Base-by-base conservation (phyloP, 2,797 vertebrate species). In the Danio tinwini region DNA sequence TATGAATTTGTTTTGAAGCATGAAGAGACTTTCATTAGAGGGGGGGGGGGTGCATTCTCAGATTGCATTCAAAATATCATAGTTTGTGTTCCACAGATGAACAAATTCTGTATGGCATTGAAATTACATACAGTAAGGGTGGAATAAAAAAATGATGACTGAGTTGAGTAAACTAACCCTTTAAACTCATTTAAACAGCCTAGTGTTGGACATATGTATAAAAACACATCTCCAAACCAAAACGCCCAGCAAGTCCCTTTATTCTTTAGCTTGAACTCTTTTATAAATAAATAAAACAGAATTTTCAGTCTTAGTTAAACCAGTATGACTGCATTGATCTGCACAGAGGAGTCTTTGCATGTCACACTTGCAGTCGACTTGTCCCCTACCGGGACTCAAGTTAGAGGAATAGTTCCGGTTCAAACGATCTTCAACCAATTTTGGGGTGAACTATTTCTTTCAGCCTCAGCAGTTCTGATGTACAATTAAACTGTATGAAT, bases 401-500 rank as follows among this genome's bases (percentile, higher is more conserved):
- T 42, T 19, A 52, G 63, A 70, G 29, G 6, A 70, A 70, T 17
- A 53, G 29, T 53, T 70, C 49, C 4, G 1, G 50, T 19, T 19
- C 11, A 14, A 19, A 42, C 1, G 14, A 42, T 19, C 50, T 71
- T 71, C n/a, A 14, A 19, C n/a, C 50, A 71, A n/a, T 39, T 55
- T 70, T 70, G 50, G 47, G 9, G 47, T 42, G 37, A 70, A 19
- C n/a, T 68, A 37, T 50, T 29, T 9, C 45, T 71, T 55, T 17
- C 40, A 10, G 49, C 53, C 75, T 59, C 59, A 81, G 37, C 73
- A 75, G 62, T 75, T 69, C 86, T 69, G 44, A 53, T 55, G 44
- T 74, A 82, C 84, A 80, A 85, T 85, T 78, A 84, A 73, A 72
- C 65, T 67, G 59, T 17, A 29, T 61, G 37, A 55, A 47, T 67